Percentiles rank a stretch among this genome's conserved stretches.
These are phyloP conservation scores for Rhogogaster chlorosoma DNA, from an alignment of 2,888 invertebrate species.

Conservation along the genomic window DNA sequence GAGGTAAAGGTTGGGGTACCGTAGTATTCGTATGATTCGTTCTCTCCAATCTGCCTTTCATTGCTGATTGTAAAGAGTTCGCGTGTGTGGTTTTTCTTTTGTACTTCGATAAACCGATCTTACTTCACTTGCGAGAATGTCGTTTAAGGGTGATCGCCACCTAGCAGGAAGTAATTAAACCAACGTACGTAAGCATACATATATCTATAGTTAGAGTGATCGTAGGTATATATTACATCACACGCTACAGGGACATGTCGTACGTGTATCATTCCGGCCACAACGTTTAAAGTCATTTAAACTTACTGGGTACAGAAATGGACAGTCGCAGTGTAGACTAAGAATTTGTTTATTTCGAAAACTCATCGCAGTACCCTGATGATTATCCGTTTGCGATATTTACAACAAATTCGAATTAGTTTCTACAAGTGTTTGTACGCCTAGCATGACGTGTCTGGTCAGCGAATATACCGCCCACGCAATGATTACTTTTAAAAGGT, in stretches of 20 bases:
- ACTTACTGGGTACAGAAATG: neutral
- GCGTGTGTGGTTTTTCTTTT: neutral
- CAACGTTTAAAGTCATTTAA: neutral
- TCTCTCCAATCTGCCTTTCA: neutral
- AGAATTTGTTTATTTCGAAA: neutral
- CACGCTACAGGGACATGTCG: neutral
- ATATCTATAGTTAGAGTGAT: neutral
- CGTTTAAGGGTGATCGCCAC: neutral
- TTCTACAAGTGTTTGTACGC: neutral
- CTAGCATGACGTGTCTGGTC: neutral
- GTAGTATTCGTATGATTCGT: neutral
- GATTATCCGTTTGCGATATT: neutral
- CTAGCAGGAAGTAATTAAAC: slow-evolving; percentile 5
- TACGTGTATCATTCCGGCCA: neutral
- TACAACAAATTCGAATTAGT: neutral
- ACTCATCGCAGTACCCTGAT: neutral
- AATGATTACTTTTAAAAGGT: neutral
- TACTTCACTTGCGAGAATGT: neutral
- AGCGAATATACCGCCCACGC: neutral
- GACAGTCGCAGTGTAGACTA: neutral
- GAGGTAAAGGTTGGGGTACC: neutral
- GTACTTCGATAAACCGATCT: neutral
- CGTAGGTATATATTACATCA: neutral
- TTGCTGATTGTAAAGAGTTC: neutral
- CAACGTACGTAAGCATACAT: neutral